Evolutionary conservation across 2,888 invertebrate genomes (phyloP).

Genomic region (Tipula helvola): DNA sequence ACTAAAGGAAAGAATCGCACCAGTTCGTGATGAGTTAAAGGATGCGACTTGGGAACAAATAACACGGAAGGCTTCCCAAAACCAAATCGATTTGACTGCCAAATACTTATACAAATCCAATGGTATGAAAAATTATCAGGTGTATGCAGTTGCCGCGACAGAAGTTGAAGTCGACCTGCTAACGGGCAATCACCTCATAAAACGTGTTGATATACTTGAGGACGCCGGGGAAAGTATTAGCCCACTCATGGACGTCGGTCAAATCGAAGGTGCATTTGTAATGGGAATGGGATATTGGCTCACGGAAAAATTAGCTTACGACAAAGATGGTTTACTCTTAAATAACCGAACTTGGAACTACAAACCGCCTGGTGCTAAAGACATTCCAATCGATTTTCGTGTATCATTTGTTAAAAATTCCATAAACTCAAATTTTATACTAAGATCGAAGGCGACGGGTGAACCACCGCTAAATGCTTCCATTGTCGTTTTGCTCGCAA

Average conservation of each 20-base stretch:
- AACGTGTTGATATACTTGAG: slow-evolving; percentile 49
- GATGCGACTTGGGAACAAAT: slow-evolving; percentile 29
- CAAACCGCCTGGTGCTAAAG: slow-evolving; percentile 54
- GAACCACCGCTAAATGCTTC: slow-evolving; percentile 42
- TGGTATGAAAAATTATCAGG: slow-evolving; percentile 38
- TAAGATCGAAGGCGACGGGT: slow-evolving; percentile 34
- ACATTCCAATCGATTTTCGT: slow-evolving; percentile 56
- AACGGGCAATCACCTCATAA: slow-evolving; percentile 49
- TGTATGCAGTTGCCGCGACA: slow-evolving; percentile 46
- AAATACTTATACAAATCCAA: slow-evolving; percentile 22
- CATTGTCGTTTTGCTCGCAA: slow-evolving; percentile 41
- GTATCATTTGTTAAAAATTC: slow-evolving; percentile 23
- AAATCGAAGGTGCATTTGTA: slow-evolving; percentile 60
- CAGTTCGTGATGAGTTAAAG: slow-evolving; percentile 28
- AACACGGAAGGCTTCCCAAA: slow-evolving; percentile 20
- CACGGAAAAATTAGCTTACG: slow-evolving; percentile 35
- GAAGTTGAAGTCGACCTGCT: slow-evolving; percentile 61
- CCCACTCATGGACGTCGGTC: slow-evolving; percentile 56
- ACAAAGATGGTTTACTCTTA: slow-evolving; percentile 42
- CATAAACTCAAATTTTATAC: neutral
- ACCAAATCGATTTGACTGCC: slow-evolving; percentile 25
- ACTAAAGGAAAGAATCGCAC: slow-evolving; percentile 42
- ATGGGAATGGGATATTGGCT: slow-evolving; percentile 64
- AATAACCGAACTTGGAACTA: slow-evolving; percentile 65
- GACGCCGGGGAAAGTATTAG: slow-evolving; percentile 55